Base-by-base conservation (phyloP, 1,140 invertebrate species). In the Vollenhovia emeryi region DNA sequence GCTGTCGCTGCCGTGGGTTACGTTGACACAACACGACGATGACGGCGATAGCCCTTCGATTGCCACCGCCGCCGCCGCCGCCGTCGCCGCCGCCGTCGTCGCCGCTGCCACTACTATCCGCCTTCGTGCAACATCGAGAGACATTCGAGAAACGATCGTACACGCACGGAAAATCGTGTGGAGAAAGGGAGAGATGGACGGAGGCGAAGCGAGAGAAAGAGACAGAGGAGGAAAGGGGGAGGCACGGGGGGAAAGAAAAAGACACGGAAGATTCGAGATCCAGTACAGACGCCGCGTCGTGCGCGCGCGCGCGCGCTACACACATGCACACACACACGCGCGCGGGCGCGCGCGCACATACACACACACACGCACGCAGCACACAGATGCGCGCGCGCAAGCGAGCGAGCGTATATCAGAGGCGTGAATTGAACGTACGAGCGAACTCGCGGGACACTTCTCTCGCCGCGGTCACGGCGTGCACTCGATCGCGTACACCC, bases 1-100 rank as follows among this genome's bases (percentile, higher is more conserved):
- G 33, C 33, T 36, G 78, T 36, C 24, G 93, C 93, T 94, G 94
- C 92, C 94, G 93, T 93, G 91, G 91, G 93, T 94, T 94, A 93
- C 92, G 92, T 93, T 94, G 93, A 94, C 94, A 94, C 94, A 94
- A 94, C 92, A 93, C 91, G 90, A 92, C 88, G 88, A 43, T 89
- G 88, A 45, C 33, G 18, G 36, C 33, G 33, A 33, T 15, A 36
- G 91, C 88, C 85, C 86, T 87, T 86, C 88, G 89, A 57, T 71
- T 33, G 78, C 24, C 40, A 6, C 13, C 62, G 33, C 24, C 13
- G 57, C 55, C 5, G 24, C 60, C n/a, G 13, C 33, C 24, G 30
- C 59, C 52, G 33, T n/a, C 6, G 36, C 36, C 36, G 36, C 1
- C 6, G 36, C 6, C 36, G 76, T 21, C 15, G 8, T 1, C 60